phyloP scores from a whole-genome alignment of 2,113 vertebrate species.

The Rhinichthys klamathensis region DNA sequence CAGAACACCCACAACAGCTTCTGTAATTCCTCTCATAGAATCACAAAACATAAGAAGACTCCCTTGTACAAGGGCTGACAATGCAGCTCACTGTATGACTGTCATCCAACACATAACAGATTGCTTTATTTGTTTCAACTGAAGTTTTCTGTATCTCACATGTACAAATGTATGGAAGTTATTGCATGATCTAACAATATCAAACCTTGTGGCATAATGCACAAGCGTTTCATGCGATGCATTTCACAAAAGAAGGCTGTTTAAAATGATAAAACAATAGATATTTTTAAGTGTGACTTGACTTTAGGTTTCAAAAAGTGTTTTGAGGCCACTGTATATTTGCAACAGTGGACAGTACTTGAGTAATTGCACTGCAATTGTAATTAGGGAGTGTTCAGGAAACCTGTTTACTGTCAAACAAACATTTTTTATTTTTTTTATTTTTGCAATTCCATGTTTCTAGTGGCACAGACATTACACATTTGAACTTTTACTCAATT shows the following conservation, averaged over 20 bases:
- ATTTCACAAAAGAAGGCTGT: background rate
- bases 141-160: background rate
- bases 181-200: background rate
- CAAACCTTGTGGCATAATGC: background rate
- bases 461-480: background rate
- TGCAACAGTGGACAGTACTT: background rate
- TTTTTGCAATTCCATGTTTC: background rate
- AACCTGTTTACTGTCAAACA: background rate
- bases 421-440: background rate
- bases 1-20: constrained; percentile 24
- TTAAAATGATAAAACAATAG: background rate
- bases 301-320: background rate
- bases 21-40: constrained; percentile 27
- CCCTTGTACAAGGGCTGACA: background rate
- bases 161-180: background rate
- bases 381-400: background rate
- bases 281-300: background rate
- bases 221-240: background rate
- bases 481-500: background rate
- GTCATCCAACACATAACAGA: background rate
- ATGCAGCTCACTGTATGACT: background rate
- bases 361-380: background rate
- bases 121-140: background rate
- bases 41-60: constrained; percentile 1
- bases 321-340: background rate